These are phyloP conservation scores for Dysmachus trigonus DNA, from an alignment of 2,888 invertebrate species.

Conservation along the genomic window DNA sequence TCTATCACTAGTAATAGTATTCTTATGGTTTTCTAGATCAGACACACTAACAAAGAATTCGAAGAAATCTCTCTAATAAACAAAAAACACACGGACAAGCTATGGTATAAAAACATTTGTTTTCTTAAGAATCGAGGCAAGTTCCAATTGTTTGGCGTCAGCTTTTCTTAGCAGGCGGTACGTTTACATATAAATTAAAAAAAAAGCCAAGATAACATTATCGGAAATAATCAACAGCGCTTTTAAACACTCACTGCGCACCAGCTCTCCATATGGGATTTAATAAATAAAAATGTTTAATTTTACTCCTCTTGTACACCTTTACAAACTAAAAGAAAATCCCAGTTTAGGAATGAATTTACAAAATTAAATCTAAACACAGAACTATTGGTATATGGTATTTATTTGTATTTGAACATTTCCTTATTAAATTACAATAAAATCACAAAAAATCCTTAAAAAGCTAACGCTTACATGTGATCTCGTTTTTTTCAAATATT, in stretches of 20 bases:
- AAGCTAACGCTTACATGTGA: conserved; percentile 36
- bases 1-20: neutral
- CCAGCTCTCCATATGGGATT: neutral
- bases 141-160: neutral
- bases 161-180: too few species aligned
- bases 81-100: neutral
- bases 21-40: neutral
- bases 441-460: conserved; percentile 49
- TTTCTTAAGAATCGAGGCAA: neutral
- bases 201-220: too few species aligned
- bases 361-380: neutral
- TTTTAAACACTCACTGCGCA: neutral
- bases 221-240: neutral
- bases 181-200: neutral
- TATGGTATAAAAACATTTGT: neutral
- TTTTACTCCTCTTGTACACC: too few species aligned
- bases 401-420: conserved; percentile 32
- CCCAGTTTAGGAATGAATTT: neutral
- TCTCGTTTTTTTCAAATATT: conserved; percentile 21
- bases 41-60: neutral
- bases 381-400: neutral
- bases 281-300: too few species aligned
- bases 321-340: neutral
- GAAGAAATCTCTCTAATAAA: neutral
- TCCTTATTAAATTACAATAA: conserved; percentile 41